Percentiles rank a stretch among this genome's conserved stretches.
Conservation (phyloP, 2,113 vertebrate genomes). For the Pavo muticus region DNA sequence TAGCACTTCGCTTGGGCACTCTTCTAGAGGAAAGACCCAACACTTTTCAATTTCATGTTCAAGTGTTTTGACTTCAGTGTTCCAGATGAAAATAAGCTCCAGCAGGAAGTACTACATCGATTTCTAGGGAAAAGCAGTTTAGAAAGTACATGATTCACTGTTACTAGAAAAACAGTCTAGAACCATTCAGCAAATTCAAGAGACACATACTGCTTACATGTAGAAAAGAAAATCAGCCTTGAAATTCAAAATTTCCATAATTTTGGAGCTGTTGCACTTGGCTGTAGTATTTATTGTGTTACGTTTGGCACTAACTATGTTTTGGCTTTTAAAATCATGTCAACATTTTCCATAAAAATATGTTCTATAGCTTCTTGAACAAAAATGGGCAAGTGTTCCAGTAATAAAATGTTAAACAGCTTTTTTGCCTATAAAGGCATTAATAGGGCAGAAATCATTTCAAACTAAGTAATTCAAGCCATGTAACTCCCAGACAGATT, state of each 20-base stretch:
- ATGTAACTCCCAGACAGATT: conserved; percentile 1
- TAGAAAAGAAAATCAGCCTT: conserved; percentile 26
- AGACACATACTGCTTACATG: not conserved
- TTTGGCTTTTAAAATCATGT: conserved; percentile 49
- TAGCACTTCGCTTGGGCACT: not conserved
- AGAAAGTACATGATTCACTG: not conserved
- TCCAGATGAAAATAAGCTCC: not conserved
- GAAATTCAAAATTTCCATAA: conserved; percentile 35
- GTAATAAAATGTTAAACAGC: conserved; percentile 13
- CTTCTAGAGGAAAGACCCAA: not conserved
- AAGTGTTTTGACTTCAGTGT: not conserved
- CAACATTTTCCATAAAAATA: conserved; percentile 40
- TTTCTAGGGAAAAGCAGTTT: not conserved
- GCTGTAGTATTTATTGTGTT: conserved; percentile 33
- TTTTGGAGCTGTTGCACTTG: conserved; percentile 17
- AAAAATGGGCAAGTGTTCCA: conserved; percentile 15
- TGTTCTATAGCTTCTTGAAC: not conserved
- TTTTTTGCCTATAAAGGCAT: conserved; percentile 37
- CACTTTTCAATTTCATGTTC: not conserved
- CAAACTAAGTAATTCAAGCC: conserved; percentile 15
- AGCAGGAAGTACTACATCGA: not conserved
- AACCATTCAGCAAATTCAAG: conserved; percentile 21
- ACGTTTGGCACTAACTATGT: not conserved
- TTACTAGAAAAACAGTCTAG: conserved; percentile 35
- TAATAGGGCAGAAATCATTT: conserved; percentile 32